Percentiles rank a stretch among this genome's conserved stretches.
phyloP scores from a whole-genome alignment of 2,888 invertebrate genomes.

The Bembecia ichneumoniformis region DNA sequence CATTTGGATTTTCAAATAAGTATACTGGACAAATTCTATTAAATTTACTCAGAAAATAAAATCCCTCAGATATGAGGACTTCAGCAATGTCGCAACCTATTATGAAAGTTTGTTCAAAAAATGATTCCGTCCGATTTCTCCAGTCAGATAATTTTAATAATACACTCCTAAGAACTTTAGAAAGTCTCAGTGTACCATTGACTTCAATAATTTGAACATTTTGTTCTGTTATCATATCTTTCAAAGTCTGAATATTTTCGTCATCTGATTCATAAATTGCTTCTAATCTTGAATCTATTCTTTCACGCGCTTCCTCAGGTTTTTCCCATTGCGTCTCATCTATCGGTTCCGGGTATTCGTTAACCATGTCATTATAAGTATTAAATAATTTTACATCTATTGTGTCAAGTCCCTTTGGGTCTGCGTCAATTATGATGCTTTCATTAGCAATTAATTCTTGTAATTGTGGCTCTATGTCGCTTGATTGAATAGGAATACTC shows the following conservation, averaged over 20 bases:
- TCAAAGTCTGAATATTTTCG: slow-evolving; percentile 49
- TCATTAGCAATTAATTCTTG: slow-evolving; percentile 18
- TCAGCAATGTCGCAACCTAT: slow-evolving; percentile 70
- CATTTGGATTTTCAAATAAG: slow-evolving; percentile 56
- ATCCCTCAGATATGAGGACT: slow-evolving; percentile 68
- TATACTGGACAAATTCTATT: slow-evolving; percentile 77
- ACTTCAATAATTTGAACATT: slow-evolving; percentile 57
- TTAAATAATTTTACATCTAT: slow-evolving; percentile 45
- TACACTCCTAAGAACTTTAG: slow-evolving; percentile 33
- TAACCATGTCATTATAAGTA: slow-evolving; percentile 42
- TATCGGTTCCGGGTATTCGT: slow-evolving; percentile 60
- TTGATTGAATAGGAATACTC: slow-evolving; percentile 9
- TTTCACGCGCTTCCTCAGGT: slow-evolving; percentile 52
- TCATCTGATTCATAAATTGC: slow-evolving; percentile 51
- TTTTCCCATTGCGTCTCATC: slow-evolving; percentile 62
- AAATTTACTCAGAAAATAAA: slow-evolving; percentile 75
- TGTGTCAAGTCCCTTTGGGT: slow-evolving; percentile 39
- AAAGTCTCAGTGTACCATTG: slow-evolving; percentile 41
- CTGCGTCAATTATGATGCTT: slow-evolving; percentile 59
- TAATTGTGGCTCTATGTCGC: slow-evolving; percentile 3
- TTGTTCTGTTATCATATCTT: slow-evolving; percentile 42
- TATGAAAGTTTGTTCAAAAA: slow-evolving; percentile 72
- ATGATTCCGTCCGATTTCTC: slow-evolving; percentile 57
- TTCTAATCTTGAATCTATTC: slow-evolving; percentile 56
- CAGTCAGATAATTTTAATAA: slow-evolving; percentile 34